Evolutionary conservation across 2,113 vertebrate species (phyloP), one percentile per base, ranked within the genome.

Genomic region (Erinaceus europaeus): DNA sequence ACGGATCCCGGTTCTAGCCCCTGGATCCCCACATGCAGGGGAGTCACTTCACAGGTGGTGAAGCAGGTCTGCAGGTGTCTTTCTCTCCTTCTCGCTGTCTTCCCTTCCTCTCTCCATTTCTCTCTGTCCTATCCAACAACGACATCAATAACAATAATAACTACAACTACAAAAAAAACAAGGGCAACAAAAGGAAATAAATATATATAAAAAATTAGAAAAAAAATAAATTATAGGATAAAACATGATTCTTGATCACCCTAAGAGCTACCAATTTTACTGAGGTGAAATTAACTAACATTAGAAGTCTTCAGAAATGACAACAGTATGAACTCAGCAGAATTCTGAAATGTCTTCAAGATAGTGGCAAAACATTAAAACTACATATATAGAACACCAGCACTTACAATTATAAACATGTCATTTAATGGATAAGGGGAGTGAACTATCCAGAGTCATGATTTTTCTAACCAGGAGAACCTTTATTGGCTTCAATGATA

Each of bases 261-360:
- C 25, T 64, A 6, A 32, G 7, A 48, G 64, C 27, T 27, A 46
- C 11, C n/a, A 27, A 18, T 27, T 36, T 69, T 8, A 50, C 44
- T 32, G 23, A 67, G 38, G 34, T 11, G 29, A 65, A 75, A 18
- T 23, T 23, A 25, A 42, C 38, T 81, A 48, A 79, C 15, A 12
- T 9, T 6, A 6, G 4, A 40, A 72, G 6, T 42, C 8, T 50
- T 50, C 32, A 52, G 69, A 87, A 82, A 42, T 6, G 29, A 36
- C 3, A 52, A 21, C 69, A 73, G 29, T 61, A 76, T 38, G 23
- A 78, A 73, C 11, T 6, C 23, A 57, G 25, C 4, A 32, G 5
- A 12, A 86, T 77, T 91, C 13, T 73, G 81, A 79, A 62, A 72
- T 85, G n/a, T 68, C 38, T 10, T 87, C 69, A 53, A 46, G 29